phyloP scores from a whole-genome alignment of 64 coral and sea anemone genomes.

The Porites australiensis region DNA sequence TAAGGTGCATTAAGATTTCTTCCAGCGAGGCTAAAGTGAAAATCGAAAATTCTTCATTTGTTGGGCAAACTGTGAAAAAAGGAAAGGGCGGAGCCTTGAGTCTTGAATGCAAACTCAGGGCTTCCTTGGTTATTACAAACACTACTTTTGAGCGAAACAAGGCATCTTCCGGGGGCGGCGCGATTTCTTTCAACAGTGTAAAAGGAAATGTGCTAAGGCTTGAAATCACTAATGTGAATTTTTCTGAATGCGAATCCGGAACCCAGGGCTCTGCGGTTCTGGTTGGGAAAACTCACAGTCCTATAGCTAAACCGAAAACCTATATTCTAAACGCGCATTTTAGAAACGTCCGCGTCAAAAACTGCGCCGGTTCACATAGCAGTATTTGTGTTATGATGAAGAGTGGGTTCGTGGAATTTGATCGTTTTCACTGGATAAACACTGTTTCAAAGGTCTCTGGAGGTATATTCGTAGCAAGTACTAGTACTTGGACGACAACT shows the following conservation, averaged over 20 bases:
- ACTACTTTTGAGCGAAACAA: background rate
- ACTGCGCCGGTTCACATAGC: background rate
- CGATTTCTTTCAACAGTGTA: background rate
- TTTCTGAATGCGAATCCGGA: background rate
- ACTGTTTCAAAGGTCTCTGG: background rate
- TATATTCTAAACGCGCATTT: background rate
- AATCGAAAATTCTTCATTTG: slow-evolving; percentile 29
- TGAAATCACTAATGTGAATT: slow-evolving; percentile 12
- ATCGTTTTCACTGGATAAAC: background rate
- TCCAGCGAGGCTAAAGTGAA: background rate
- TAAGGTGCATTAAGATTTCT: slow-evolving; percentile 39
- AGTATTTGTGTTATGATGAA: background rate
- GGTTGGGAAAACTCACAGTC: slow-evolving; percentile 7
- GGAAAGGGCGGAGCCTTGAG: slow-evolving; percentile 17
- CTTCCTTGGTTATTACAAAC: slow-evolving; percentile 1
- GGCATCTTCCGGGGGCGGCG: background rate
- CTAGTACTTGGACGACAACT: background rate
- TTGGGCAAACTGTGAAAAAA: background rate
- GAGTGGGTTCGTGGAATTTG: background rate
- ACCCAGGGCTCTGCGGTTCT: slow-evolving; percentile 8
- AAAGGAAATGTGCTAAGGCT: background rate
- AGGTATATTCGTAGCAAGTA: background rate
- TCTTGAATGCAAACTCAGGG: background rate
- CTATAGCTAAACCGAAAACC: background rate
- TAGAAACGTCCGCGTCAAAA: background rate